Evolutionary conservation across 1,140 invertebrate genomes (phyloP).

Genomic region (Trinorchestia longiramus): DNA sequence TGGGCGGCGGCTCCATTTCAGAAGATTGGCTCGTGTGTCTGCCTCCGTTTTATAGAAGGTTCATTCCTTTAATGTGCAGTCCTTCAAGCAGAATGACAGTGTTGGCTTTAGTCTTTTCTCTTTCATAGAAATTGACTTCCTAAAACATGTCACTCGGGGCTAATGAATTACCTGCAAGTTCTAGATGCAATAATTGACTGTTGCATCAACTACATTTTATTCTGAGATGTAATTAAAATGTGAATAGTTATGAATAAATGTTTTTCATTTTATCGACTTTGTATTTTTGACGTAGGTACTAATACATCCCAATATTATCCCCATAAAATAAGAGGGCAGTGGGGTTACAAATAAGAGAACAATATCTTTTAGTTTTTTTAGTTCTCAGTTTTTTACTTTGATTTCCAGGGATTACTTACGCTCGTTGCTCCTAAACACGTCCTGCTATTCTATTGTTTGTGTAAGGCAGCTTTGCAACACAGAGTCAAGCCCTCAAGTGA

Average conservation of each 20-base stretch:
- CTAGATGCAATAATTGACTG: background rate
- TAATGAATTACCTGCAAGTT: background rate
- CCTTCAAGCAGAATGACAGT: background rate
- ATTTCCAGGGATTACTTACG: background rate
- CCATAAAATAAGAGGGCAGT: background rate
- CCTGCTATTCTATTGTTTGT: background rate
- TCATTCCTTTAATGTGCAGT: background rate
- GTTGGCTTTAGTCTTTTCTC: background rate
- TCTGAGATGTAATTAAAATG: background rate
- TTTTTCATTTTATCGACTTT: background rate
- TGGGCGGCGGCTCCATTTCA: slow-evolving; percentile 3
- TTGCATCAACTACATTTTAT: background rate
- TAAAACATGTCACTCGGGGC: background rate
- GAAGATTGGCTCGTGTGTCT: background rate
- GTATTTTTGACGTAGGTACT: background rate
- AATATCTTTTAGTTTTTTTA: background rate
- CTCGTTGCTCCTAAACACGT: background rate
- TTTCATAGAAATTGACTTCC: background rate
- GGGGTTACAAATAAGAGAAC: background rate
- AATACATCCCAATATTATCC: background rate
- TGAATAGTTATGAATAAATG: background rate
- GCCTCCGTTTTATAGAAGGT: background rate
- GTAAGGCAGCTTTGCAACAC: too few species aligned
- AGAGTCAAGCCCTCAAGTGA: background rate
- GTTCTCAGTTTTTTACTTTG: background rate